Conservation (phyloP, 1,140 invertebrate species). For the Scaptodrosophila lebanonensis region DNA sequence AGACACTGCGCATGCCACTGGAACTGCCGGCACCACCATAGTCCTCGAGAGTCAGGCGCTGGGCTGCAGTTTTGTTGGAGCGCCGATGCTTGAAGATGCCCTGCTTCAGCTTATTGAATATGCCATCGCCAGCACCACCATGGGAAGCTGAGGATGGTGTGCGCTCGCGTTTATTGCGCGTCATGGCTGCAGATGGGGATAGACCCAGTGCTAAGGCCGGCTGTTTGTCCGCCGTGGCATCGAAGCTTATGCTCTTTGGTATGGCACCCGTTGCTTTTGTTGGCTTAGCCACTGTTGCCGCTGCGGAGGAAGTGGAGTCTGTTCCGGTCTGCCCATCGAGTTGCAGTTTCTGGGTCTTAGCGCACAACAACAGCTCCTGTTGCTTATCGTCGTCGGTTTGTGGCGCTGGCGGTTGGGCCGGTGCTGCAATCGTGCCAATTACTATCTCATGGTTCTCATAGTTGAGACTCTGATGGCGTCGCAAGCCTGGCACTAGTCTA, state of each 20-base stretch:
- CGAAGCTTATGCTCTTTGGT: conserved; percentile 94
- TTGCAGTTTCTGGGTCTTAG: conserved; percentile 51
- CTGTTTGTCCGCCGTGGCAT: conserved; percentile 89
- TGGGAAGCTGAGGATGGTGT: not conserved
- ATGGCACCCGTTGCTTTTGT: conserved; percentile 87
- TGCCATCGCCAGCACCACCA: conserved; percentile 76
- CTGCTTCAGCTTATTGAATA: conserved; percentile 83
- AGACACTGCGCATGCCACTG: conserved; percentile 44
- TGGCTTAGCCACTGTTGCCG: conserved; percentile 67
- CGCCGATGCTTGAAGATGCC: conserved; percentile 82
- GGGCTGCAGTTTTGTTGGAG: conserved; percentile 69
- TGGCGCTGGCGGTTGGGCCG: conserved; percentile 24
- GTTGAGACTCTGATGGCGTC: conserved; percentile 70
- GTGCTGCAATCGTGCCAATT: too few species aligned
- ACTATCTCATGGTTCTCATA: conserved; percentile 77
- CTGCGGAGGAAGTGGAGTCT: not conserved
- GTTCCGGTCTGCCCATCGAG: conserved; percentile 14
- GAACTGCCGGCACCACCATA: conserved; percentile 1
- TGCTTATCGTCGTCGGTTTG: conserved; percentile 65
- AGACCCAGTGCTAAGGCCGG: conserved; percentile 36
- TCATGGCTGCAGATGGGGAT: conserved; percentile 70
- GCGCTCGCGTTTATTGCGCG: conserved; percentile 54
- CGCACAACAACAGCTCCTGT: conserved; percentile 45
- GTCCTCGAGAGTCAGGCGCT: not conserved
- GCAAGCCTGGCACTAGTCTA: conserved; percentile 19